Conservation (phyloP, 1,140 invertebrate genomes). For the Zaprionus ornatus region DNA sequence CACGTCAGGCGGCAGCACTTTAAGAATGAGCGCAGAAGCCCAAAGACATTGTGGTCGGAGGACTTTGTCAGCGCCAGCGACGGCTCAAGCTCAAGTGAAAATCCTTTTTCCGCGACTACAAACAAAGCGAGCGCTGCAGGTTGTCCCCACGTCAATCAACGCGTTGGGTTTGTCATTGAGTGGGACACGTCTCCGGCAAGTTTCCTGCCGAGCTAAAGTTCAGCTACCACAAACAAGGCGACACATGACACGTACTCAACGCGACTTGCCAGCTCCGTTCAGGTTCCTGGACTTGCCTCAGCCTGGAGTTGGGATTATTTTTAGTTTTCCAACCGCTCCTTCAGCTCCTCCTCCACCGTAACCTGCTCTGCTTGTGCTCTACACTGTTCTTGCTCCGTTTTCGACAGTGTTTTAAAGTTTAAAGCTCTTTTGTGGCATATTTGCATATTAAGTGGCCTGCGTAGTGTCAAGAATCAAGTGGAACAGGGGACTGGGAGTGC, state of each 20-base stretch:
- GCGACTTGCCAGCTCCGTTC: constrained; percentile 27
- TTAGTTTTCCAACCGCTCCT: constrained; percentile 24
- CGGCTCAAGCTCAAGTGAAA: constrained; percentile 42
- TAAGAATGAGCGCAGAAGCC: constrained; percentile 4
- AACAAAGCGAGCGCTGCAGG: neutral
- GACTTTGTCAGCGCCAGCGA: constrained; percentile 59
- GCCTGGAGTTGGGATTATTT: constrained; percentile 36
- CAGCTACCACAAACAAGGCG: constrained; percentile 68
- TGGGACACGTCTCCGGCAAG: constrained; percentile 70
- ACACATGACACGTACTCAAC: constrained; percentile 77
- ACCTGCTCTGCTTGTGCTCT: neutral
- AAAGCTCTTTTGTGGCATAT: constrained; percentile 78
- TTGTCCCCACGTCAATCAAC: constrained; percentile 64
- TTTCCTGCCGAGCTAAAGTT: constrained; percentile 74
- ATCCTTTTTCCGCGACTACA: constrained; percentile 46
- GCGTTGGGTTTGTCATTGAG: constrained; percentile 60
- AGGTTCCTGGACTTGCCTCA: constrained; percentile 2
- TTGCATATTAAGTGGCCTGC: constrained; percentile 80
- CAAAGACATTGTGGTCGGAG: constrained; percentile 66
- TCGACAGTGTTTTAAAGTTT: constrained; percentile 75
- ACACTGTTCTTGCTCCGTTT: constrained; percentile 5
- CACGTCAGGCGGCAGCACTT: constrained; percentile 1
- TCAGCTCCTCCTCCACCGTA: constrained; percentile 33
- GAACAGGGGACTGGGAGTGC: neutral
- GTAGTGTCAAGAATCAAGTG: constrained; percentile 38